A percentile compares a stretch with the other conserved stretches of the same genome.
Evolutionary conservation across 1,140 invertebrate genomes (phyloP).

Genomic region (Heliconius himera): DNA sequence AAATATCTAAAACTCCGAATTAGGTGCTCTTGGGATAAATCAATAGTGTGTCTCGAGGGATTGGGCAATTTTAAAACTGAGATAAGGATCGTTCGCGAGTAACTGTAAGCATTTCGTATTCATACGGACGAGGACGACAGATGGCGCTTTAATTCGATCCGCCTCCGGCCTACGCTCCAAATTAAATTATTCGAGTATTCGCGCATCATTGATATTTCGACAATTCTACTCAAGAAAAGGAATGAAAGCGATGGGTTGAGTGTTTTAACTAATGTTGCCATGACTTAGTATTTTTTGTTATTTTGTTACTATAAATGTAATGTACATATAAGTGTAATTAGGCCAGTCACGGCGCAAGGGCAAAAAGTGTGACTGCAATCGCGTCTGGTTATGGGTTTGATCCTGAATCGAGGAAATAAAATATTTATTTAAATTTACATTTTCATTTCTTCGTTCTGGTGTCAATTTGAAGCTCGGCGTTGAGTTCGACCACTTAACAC

Average conservation of each 20-base stretch:
- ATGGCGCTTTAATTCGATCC: slow-evolving; percentile 80
- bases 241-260: not conserved
- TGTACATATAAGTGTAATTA: too few species aligned
- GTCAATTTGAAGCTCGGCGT: too few species aligned
- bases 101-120: slow-evolving; percentile 78
- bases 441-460: too few species aligned
- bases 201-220: slow-evolving; percentile 81
- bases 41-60: slow-evolving; percentile 71
- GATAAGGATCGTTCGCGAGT: slow-evolving; percentile 76
- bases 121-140: slow-evolving; percentile 76
- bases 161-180: slow-evolving; percentile 75
- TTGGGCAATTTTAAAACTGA: slow-evolving; percentile 80
- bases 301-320: not conserved
- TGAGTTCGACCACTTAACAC: too few species aligned
- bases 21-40: slow-evolving; percentile 73
- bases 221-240: slow-evolving; percentile 56
- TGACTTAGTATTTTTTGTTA: not conserved
- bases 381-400: too few species aligned
- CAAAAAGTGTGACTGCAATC: too few species aligned
- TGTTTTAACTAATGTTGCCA: slow-evolving; percentile 4
- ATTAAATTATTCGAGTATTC: slow-evolving; percentile 78
- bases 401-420: too few species aligned
- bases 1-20: slow-evolving; percentile 69
- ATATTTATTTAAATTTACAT: too few species aligned
- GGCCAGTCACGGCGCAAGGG: too few species aligned